These are phyloP conservation scores for Ranitomeya variabilis DNA, from an alignment of 2,113 vertebrate species.

Conservation along the genomic window DNA sequence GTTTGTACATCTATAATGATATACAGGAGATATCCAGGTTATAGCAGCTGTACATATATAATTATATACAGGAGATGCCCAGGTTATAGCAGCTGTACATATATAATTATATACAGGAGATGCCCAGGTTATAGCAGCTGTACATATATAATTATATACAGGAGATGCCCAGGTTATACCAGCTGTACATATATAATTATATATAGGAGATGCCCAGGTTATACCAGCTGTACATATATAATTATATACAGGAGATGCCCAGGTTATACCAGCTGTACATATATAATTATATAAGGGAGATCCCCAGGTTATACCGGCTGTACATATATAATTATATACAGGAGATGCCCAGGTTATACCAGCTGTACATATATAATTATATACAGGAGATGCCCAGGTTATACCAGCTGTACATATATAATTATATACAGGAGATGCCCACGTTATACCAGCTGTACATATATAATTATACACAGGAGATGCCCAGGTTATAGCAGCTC, in stretches of 20 bases:
- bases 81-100: background rate
- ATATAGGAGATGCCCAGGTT: too few species aligned
- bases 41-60: background rate
- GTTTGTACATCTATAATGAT: background rate
- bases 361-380: background rate
- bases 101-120: background rate
- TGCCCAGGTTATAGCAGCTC: background rate
- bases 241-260: too few species aligned
- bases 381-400: too few species aligned
- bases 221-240: too few species aligned
- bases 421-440: background rate
- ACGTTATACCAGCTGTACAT: background rate
- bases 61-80: background rate
- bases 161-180: too few species aligned
- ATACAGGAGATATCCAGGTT: background rate
- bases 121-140: background rate
- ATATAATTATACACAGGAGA: background rate
- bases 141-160: background rate
- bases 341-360: too few species aligned
- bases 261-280: too few species aligned
- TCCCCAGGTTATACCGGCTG: too few species aligned
- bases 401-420: too few species aligned
- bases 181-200: too few species aligned
- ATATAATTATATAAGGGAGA: too few species aligned
- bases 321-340: too few species aligned